A percentile compares a stretch with the other conserved stretches of the same genome.
Conservation (phyloP, 2,888 invertebrate genomes). For the Agrotis segetum region DNA sequence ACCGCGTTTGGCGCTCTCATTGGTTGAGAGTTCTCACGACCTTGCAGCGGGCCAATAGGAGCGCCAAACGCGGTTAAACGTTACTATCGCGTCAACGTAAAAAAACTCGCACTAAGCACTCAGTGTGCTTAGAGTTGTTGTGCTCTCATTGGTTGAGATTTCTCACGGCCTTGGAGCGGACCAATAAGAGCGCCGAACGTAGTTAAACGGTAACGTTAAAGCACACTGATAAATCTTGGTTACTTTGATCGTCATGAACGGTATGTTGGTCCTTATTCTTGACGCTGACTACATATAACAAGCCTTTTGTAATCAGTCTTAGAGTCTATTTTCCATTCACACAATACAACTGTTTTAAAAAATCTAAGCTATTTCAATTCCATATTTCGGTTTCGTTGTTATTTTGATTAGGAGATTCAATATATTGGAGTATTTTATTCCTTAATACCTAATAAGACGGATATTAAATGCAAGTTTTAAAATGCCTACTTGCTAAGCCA, state of each 20-base stretch:
- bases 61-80: no score
- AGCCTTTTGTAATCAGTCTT: neutral
- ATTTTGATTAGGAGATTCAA: conserved; percentile 5
- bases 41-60: no score
- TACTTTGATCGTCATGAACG: neutral
- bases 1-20: no score
- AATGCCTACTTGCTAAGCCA: neutral
- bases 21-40: no score
- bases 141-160: no score
- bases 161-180: no score
- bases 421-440: neutral
- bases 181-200: no score
- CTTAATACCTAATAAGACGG: conserved; percentile 6
- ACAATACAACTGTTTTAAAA: neutral
- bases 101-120: no score
- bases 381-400: conserved; percentile 29
- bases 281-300: neutral
- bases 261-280: neutral
- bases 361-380: conserved; percentile 19
- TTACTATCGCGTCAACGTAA: no score
- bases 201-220: no score
- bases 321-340: neutral
- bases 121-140: no score
- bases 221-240: neutral
- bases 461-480: neutral